phyloP scores from a whole-genome alignment of 2,113 vertebrate genomes.

The Cichladusa arquata region DNA sequence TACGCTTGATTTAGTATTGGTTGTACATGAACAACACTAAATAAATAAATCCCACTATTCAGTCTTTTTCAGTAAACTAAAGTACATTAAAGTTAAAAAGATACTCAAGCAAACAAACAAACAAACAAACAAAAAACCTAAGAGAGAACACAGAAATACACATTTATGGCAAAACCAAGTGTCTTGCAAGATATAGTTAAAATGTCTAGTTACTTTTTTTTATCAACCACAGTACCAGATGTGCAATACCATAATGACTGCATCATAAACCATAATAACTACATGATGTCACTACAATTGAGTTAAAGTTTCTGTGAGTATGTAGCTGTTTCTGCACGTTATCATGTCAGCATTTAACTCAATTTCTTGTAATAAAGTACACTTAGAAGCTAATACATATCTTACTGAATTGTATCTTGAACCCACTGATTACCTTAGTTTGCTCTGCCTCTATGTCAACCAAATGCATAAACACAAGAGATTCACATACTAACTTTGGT shows the following conservation, averaged over 20 bases:
- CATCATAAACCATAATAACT: neutral
- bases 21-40: neutral
- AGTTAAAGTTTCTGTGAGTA: neutral
- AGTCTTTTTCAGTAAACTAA: neutral
- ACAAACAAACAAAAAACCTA: neutral
- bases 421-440: neutral
- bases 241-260: neutral
- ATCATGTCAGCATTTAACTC: neutral
- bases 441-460: neutral
- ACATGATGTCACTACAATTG: neutral
- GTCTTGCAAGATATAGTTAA: neutral
- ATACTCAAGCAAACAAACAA: neutral
- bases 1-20: neutral
- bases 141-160: neutral
- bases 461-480: neutral
- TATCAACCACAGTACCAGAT: neutral
- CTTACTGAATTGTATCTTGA: neutral
- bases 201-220: neutral
- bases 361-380: neutral
- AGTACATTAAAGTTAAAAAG: neutral
- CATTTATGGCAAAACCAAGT: neutral
- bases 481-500: neutral
- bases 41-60: neutral
- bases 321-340: neutral
- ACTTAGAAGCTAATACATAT: accelerated